Percentiles rank a stretch among this genome's conserved stretches.
These are phyloP conservation scores for Tapirus terrestris DNA, from an alignment of 2,113 vertebrate species.

Conservation along the genomic window DNA sequence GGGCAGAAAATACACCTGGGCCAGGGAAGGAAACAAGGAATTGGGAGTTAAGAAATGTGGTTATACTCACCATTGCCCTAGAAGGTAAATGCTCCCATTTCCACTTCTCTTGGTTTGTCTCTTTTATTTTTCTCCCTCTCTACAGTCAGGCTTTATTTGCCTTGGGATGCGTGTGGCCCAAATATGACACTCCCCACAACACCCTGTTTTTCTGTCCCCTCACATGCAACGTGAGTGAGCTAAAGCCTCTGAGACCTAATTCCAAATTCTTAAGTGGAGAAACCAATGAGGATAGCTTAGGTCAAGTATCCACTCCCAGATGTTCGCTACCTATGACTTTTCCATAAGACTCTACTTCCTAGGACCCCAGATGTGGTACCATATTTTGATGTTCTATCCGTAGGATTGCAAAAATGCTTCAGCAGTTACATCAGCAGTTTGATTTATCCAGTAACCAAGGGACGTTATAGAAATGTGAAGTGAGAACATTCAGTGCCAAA, in stretches of 20 bases:
- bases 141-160: background rate
- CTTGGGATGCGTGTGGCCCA: background rate
- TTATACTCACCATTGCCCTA: background rate
- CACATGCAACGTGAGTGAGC: background rate
- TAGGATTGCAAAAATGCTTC: background rate
- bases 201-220: background rate
- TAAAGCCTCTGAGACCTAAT: background rate
- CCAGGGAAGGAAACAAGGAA: background rate
- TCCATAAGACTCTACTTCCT: background rate
- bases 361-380: background rate
- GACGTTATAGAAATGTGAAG: background rate
- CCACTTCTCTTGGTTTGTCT: background rate
- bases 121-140: background rate
- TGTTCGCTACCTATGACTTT: background rate
- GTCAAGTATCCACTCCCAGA: background rate
- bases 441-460: conserved; percentile 6
- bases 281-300: background rate
- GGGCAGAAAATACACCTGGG: background rate
- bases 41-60: background rate
- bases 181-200: background rate
- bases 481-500: background rate
- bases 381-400: background rate
- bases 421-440: background rate
- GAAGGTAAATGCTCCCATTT: background rate
- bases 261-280: background rate